These are phyloP conservation scores for Oscheius sp. DNA, from an alignment of 2,888 invertebrate genomes.

Conservation along the genomic window DNA sequence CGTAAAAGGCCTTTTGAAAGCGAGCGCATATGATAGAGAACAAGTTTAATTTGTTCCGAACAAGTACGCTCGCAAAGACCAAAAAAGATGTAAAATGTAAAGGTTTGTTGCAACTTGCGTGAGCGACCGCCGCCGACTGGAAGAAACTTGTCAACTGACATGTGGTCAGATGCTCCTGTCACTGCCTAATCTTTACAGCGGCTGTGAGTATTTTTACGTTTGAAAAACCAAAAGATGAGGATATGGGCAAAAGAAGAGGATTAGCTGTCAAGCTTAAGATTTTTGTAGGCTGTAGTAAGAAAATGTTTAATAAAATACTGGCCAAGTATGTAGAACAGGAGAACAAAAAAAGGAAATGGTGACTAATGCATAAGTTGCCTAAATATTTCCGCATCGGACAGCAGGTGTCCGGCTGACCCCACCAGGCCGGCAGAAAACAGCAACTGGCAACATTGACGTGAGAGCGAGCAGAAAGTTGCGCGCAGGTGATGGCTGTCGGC, in stretches of 20 bases:
- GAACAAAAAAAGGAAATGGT: too few relatives aligned
- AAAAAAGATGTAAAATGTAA: background rate
- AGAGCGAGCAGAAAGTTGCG: slow-evolving; percentile 25
- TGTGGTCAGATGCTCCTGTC: slow-evolving; percentile 34
- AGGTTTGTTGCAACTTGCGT: slow-evolving; percentile 16
- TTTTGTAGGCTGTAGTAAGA: too few relatives aligned
- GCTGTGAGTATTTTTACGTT: slow-evolving; percentile 15
- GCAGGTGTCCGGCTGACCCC: slow-evolving; percentile 35
- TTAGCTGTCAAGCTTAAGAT: background rate
- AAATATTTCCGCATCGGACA: slow-evolving; percentile 29
- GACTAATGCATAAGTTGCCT: slow-evolving; percentile 1
- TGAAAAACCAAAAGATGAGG: background rate
- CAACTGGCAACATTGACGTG: slow-evolving; percentile 37
- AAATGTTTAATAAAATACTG: too few relatives aligned
- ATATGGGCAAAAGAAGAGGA: background rate
- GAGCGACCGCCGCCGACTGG: slow-evolving; percentile 19
- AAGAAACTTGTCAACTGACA: slow-evolving; percentile 28
- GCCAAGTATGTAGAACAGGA: too few relatives aligned
- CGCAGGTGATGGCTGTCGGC: background rate
- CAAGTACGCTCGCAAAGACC: too few relatives aligned
- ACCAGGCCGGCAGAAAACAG: slow-evolving; percentile 31
- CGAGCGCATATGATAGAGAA: too few relatives aligned
- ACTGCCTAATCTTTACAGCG: slow-evolving; percentile 31
- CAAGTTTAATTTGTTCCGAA: too few relatives aligned
- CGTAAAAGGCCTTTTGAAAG: background rate